phyloP scores from a whole-genome alignment of 2,888 invertebrate species.

The Rhopalosiphum nymphaeae region DNA sequence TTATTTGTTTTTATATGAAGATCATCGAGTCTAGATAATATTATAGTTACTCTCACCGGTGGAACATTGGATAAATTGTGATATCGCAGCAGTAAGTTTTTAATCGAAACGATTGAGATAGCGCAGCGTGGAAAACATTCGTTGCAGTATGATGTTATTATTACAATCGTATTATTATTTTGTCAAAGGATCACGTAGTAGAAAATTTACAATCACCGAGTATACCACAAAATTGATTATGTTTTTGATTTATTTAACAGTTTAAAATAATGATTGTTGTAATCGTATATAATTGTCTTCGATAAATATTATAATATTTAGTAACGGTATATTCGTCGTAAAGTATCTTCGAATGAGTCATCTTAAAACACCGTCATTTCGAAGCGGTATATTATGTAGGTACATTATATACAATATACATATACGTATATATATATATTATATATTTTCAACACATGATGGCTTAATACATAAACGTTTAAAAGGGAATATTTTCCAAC shows the following conservation, averaged over 20 bases:
- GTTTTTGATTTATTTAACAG: constrained; percentile 1
- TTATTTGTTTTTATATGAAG: neutral
- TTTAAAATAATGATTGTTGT: neutral
- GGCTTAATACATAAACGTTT: neutral
- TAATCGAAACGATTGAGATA: neutral
- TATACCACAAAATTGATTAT: neutral
- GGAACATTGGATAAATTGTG: neutral
- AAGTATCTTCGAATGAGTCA: constrained; percentile 16
- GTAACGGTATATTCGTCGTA: constrained; percentile 8
- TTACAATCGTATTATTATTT: neutral
- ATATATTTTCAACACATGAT: neutral
- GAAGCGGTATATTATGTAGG: neutral
- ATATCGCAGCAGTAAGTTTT: neutral
- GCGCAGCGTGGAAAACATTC: neutral
- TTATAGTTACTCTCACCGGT: neutral
- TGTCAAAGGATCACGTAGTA: neutral
- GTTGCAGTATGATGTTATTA: neutral
- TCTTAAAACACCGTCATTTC: neutral
- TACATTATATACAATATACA: neutral
- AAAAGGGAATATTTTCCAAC: neutral
- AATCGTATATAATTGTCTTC: constrained; percentile 15
- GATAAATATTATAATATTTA: neutral
- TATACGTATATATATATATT: neutral
- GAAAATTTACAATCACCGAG: neutral
- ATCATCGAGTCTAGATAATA: neutral